Percentiles rank a stretch among this genome's conserved stretches.
Conservation (phyloP, 2,113 vertebrate species). For the Sprattus sprattus region DNA sequence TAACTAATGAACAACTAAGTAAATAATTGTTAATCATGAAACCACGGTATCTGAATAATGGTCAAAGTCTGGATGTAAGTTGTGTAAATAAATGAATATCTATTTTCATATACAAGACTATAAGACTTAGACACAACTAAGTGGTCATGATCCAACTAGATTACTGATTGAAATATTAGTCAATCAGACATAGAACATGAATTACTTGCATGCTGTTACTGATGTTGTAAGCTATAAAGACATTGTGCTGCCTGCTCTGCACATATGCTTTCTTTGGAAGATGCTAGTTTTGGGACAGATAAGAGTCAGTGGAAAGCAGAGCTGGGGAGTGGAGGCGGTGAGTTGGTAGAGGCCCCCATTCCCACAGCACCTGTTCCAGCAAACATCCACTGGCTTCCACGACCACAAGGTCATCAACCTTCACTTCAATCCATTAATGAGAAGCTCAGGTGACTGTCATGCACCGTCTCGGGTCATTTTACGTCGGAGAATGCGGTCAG, state of each 20-base stretch:
- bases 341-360: neutral
- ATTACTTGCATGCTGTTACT: neutral
- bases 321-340: neutral
- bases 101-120: neutral
- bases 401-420: conserved; percentile 26
- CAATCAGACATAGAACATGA: neutral
- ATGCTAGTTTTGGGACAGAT: neutral
- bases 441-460: conserved; percentile 3
- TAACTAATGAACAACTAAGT: neutral
- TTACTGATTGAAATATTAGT: neutral
- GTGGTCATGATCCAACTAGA: neutral
- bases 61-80: neutral
- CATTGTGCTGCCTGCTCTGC: neutral
- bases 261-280: neutral
- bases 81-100: neutral
- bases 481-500: neutral
- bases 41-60: neutral
- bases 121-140: neutral
- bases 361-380: neutral
- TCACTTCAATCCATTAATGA: conserved; percentile 32
- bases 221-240: neutral
- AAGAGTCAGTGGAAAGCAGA: neutral
- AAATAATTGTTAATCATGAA: neutral
- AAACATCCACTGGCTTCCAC: neutral
- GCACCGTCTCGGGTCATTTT: neutral